phyloP scores from a whole-genome alignment of 1,140 invertebrate genomes.

The Drosophila kanapiae region DNA sequence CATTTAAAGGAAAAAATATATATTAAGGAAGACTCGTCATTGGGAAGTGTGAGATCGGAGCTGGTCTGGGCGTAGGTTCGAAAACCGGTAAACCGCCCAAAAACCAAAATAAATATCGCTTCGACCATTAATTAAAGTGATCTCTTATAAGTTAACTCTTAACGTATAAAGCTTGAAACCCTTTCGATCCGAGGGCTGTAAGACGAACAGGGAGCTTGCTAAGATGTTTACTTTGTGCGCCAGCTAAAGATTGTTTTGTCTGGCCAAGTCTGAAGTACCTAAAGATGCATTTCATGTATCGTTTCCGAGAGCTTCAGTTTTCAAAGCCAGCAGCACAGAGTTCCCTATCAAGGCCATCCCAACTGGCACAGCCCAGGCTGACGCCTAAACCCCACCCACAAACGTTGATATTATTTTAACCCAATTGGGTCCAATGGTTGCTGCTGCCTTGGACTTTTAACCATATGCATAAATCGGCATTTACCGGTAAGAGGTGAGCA shows the following conservation, averaged over 20 bases:
- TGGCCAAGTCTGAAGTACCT: neutral
- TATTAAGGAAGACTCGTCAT: constrained; percentile 42
- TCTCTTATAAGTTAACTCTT: constrained; percentile 58
- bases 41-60: constrained; percentile 1
- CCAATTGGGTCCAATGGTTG: constrained; percentile 58
- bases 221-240: constrained; percentile 6
- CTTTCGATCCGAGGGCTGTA: neutral
- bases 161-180: constrained; percentile 3
- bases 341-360: constrained; percentile 55
- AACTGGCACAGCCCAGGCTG: neutral
- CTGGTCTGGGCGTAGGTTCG: constrained; percentile 56
- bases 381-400: constrained; percentile 10
- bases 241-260: neutral
- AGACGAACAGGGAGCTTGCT: neutral
- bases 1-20: constrained; percentile 49
- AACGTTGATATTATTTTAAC: constrained; percentile 54
- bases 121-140: constrained; percentile 65
- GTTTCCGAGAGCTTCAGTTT: constrained; percentile 42
- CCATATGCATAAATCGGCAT: constrained; percentile 68
- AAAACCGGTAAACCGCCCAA: constrained; percentile 68
- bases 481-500: constrained; percentile 34
- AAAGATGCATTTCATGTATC: constrained; percentile 67
- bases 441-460: constrained; percentile 18
- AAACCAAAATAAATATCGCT: constrained; percentile 58
- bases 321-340: neutral